Base-by-base conservation (phyloP, 2,113 vertebrate species). In the Salvator merianae region DNA sequence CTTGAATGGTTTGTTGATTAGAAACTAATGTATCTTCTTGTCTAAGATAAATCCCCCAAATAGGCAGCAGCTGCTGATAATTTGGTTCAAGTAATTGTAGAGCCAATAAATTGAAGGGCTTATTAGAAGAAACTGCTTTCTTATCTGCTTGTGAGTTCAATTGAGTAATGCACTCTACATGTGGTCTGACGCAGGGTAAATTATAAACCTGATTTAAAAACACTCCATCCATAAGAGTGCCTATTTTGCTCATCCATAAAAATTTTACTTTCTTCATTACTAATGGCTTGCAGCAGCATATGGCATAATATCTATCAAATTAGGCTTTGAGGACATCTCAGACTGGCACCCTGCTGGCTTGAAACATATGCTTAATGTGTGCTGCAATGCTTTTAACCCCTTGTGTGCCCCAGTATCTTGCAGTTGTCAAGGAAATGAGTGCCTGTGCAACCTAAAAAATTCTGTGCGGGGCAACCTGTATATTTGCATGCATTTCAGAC, bases 161-260 rank as follows among this genome's bases (percentile, higher is more conserved):
- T 96, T 97, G 96, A 96, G 96, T 96, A 96, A 96, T 96, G 95
- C 93, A 94, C 96, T 95, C 96, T 97, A 94, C 96, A 95, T 97
- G 96, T 95, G 96, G 96, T 96, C 96, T 96, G 95, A 96, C 90
- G 93, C 95, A 96, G 95, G 95, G 95, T 96, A 96, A 97, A 97
- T 97, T 97, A 96, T 95, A 96, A 96, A 97, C 96, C 96, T 97
- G 96, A 96, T 96, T 97, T 96, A 96, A 96, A 97, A 97, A 95
- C 96, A 97, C 96, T 97, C 96, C 96, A 97, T 96, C 96, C 93
- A 95, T 93, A 95, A 97, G 96, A 96, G 96, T 94, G 94, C 91
- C 96, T 95, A 95, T 96, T 96, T 96, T 96, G 96, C 96, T 97
- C 96, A 96, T 96, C 96, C 96, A 96, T 96, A 96, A 96, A 95